A percentile compares a stretch with the other conserved stretches of the same genome.
phyloP scores from a whole-genome alignment of 2,888 invertebrate species.

The Caenorhabditis virilis region DNA sequence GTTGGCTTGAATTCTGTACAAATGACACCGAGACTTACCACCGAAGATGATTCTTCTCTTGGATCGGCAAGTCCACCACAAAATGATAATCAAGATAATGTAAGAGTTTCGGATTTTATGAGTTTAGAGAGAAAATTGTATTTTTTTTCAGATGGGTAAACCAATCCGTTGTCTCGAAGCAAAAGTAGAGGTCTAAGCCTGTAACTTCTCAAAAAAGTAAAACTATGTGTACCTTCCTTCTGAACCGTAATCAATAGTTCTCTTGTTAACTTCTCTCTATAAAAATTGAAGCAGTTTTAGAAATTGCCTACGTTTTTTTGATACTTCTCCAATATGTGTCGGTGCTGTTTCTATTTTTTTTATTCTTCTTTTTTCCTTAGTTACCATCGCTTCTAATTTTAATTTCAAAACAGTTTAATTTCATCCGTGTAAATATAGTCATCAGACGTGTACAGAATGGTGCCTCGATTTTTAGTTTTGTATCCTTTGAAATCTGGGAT shows the following conservation, averaged over 20 bases:
- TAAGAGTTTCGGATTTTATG: not conserved
- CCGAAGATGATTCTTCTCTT: conserved; percentile 29
- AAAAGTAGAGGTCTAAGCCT: conserved; percentile 27
- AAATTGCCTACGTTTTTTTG: too few species aligned
- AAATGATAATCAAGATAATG: not conserved
- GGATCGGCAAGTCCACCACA: not conserved
- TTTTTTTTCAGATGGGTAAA: conserved; percentile 13
- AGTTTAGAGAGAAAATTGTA: not conserved
- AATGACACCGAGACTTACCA: conserved; percentile 28
- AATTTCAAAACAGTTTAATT: too few species aligned
- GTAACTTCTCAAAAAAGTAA: not conserved
- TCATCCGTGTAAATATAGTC: not conserved
- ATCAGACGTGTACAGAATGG: not conserved
- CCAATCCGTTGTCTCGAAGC: conserved; percentile 30
- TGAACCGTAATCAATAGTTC: too few species aligned
- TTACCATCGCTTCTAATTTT: too few species aligned
- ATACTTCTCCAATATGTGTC: too few species aligned
- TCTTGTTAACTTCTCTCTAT: too few species aligned
- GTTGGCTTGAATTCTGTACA: conserved; percentile 9
- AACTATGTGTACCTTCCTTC: not conserved
- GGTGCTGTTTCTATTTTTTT: too few species aligned
- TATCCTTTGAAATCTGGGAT: too few species aligned
- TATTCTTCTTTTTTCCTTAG: too few species aligned
- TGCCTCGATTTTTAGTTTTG: too few species aligned
- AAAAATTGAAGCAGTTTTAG: too few species aligned